Percentiles rank a stretch among this genome's conserved stretches.
Conservation (phyloP, 2,888 invertebrate genomes). For the Chymomyza amoena region DNA sequence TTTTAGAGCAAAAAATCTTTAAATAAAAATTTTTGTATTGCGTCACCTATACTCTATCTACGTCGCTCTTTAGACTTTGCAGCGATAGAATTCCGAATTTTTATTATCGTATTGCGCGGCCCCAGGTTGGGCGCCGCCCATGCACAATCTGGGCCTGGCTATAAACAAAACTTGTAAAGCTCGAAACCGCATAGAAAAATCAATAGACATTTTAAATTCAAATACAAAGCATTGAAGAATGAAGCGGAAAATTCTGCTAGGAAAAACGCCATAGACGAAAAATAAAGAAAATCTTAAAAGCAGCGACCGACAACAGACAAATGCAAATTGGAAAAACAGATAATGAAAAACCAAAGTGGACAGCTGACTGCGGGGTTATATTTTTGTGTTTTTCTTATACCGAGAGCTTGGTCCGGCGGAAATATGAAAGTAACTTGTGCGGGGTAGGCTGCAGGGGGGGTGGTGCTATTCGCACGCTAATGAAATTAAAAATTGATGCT, state of each 20-base stretch:
- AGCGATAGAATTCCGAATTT: too few species aligned
- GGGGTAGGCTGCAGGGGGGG: background rate
- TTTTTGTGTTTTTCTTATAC: background rate
- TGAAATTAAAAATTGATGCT: constrained; percentile 72
- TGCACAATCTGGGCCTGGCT: too few species aligned
- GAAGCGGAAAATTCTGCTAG: constrained; percentile 57
- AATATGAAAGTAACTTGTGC: background rate
- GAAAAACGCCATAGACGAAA: constrained; percentile 35
- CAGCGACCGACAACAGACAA: constrained; percentile 42
- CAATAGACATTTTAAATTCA: constrained; percentile 69
- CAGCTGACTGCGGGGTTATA: constrained; percentile 25
- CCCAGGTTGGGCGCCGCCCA: too few species aligned
- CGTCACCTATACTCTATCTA: too few species aligned
- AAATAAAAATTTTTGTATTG: too few species aligned
- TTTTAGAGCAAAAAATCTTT: too few species aligned
- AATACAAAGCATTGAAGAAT: constrained; percentile 57
- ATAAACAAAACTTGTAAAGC: background rate
- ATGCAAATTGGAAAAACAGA: constrained; percentile 71
- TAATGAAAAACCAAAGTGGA: constrained; percentile 56
- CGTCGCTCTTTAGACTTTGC: too few species aligned
- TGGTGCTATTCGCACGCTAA: constrained; percentile 49
- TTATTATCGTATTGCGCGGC: too few species aligned
- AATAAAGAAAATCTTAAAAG: background rate
- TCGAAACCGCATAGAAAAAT: constrained; percentile 39
- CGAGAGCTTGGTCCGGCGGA: constrained; percentile 11